Evolutionary conservation across 2,797 vertebrate genomes (phyloP).

Genomic region (Silurus aristotelis): DNA sequence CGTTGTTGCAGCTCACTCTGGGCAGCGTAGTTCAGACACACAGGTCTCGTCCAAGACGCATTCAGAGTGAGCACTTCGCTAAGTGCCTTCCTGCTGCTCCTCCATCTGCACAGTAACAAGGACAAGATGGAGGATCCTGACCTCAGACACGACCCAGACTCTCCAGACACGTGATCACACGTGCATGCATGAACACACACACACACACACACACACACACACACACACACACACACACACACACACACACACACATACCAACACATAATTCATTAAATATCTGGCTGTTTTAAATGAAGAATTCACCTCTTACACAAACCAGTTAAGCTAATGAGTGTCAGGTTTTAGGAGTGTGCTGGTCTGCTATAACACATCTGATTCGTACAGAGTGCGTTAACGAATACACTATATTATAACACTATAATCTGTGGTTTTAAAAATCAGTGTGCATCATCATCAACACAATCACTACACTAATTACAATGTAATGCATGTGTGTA

Average conservation of each 20-base stretch:
- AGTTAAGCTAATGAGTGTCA: conserved; percentile 10
- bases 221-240: conserved; percentile 17
- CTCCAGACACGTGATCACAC: conserved; percentile 22
- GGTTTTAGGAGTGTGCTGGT: conserved; percentile 1
- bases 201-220: no score
- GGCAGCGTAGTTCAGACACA: conserved; percentile 30
- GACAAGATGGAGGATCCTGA: conserved; percentile 40
- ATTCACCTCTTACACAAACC: not conserved
- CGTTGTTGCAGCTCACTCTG: conserved; percentile 18
- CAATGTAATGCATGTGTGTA: not conserved
- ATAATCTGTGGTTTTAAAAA: no score
- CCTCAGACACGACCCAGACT: conserved; percentile 41
- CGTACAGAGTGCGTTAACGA: not conserved
- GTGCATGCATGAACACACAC: no score
- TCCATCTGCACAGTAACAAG: conserved; percentile 46
- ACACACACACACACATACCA: conserved; percentile 59
- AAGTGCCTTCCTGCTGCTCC: conserved; percentile 47
- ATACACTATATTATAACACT: no score
- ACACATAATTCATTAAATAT: not conserved
- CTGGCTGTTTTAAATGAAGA: not conserved
- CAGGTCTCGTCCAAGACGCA: conserved; percentile 33
- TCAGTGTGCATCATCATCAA: no score
- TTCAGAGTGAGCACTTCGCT: conserved; percentile 31
- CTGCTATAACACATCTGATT: not conserved
- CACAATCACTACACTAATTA: no score